A percentile compares a stretch with the other conserved stretches of the same genome.
These are phyloP conservation scores for Propithecus deckenii DNA, from an alignment of 2,797 vertebrate species.

Conservation along the genomic window DNA sequence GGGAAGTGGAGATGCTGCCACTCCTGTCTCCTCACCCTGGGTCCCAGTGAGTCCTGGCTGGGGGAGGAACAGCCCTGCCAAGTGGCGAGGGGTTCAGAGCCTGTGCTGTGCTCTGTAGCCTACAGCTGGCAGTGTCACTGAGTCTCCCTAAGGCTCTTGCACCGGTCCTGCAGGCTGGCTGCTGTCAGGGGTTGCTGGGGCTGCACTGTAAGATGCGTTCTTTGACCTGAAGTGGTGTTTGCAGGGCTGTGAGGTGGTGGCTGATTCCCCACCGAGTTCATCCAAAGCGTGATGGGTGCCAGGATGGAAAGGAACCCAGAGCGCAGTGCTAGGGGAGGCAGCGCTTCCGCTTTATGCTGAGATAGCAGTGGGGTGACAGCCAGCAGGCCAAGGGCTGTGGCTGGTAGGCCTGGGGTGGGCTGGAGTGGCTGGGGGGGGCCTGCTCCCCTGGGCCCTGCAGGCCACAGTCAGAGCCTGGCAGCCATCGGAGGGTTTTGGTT, in stretches of 20 bases:
- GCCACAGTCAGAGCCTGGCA: background rate
- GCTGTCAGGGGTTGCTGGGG: background rate
- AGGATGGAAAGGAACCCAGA: background rate
- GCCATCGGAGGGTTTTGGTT: background rate
- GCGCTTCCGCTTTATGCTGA: fast-evolving
- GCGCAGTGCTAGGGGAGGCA: fast-evolving
- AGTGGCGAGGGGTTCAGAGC: background rate
- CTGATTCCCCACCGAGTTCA: too few species aligned
- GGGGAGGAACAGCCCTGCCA: background rate
- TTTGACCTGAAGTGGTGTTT: background rate
- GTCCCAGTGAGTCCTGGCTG: background rate
- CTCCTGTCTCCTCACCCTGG: background rate
- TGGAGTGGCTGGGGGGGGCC: background rate
- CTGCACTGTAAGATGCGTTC: background rate
- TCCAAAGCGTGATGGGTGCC: background rate
- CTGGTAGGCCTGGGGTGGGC: fast-evolving
- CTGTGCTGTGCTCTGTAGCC: background rate
- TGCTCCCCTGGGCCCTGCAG: background rate
- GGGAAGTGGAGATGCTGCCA: background rate
- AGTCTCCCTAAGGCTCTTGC: background rate
- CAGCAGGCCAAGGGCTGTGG: fast-evolving
- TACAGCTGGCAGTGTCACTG: background rate
- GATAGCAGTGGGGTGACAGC: background rate
- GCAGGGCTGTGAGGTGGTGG: background rate
- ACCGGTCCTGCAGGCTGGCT: background rate